Base-by-base conservation (phyloP, 2,797 vertebrate genomes). In the Poecile montanus region DNA sequence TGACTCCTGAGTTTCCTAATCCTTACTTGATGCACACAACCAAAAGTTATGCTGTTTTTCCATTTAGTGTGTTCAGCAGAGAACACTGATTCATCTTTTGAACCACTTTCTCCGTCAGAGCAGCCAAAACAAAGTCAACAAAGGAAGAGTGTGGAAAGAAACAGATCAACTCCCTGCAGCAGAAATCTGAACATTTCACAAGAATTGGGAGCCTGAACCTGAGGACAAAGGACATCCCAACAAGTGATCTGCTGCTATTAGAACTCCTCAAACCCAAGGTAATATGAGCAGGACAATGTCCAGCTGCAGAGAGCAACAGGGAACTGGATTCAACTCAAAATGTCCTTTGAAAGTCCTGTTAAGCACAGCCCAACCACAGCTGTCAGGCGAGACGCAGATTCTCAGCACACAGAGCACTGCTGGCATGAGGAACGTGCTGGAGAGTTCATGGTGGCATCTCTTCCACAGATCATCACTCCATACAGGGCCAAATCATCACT, bases 31-130 rank as follows among this genome's bases (percentile, higher is more conserved):
- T 51, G 47, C 40, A 83, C 23, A 78, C 32, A 86, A 74, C 11
- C 51, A 25, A 20, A 45, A 75, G 42, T 73, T 56, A 88, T 10
- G 19, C 62, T 48, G 36, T 57, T 95, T 93, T 94, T 94, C 83
- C 93, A 85, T 22, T 27, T 14, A 40, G 38, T 26, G 13, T 45
- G 42, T 3, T 89, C 83, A 86, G 51, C 66, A 86, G 47, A 19
- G 30, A 94, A 76, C 70, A 86, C 5, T 62, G 90, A 95, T 66
- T 95, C 94, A 86, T 91, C 60, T 16, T 20, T 38, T 94, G 80
- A 96, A 73, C 51, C 70, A 89, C 79, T 92, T 96, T 92, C 93
- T 94, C 95, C 95, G 27, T 45, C 54, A 66, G 78, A 81, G 48
- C 56, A 88, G 80, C 91, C 95, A 93, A 93, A 94, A 80, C 65